Evolutionary conservation across 1,140 invertebrate genomes (phyloP).

Genomic region (Brachystomella parvula): DNA sequence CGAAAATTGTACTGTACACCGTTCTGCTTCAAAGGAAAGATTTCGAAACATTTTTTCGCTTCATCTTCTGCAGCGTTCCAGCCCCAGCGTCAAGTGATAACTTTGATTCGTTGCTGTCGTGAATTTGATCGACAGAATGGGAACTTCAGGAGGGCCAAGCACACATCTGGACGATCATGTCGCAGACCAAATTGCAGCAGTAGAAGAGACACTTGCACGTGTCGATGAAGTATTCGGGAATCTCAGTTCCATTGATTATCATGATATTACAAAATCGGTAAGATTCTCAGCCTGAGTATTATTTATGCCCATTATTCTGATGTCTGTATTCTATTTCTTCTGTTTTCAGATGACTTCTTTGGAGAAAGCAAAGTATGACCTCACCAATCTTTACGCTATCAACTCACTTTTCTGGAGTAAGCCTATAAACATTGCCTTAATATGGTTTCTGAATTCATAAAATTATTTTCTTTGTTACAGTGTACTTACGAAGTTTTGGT

Average conservation of each 20-base stretch:
- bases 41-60: too few relatives aligned
- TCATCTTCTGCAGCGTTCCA: too few relatives aligned
- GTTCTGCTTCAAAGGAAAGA: too few relatives aligned
- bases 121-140: too few relatives aligned
- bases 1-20: too few relatives aligned
- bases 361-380: slow-evolving; percentile 35
- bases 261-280: slow-evolving; percentile 13
- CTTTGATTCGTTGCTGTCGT: too few relatives aligned
- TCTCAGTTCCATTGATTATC: slow-evolving; percentile 20
- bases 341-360: slow-evolving; percentile 28
- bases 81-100: too few relatives aligned
- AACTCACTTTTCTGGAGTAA: slow-evolving; percentile 38
- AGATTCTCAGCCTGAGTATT: neutral
- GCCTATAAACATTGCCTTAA: neutral
- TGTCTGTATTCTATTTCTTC: neutral
- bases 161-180: slow-evolving; percentile 3
- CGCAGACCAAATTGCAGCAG: slow-evolving; percentile 18
- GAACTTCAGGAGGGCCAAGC: neutral
- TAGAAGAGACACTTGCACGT: slow-evolving; percentile 20
- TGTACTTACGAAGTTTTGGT: slow-evolving; percentile 36
- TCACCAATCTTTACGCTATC: slow-evolving; percentile 30
- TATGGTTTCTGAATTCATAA: neutral
- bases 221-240: slow-evolving; percentile 24
- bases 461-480: slow-evolving; percentile 19
- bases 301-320: neutral